Evolutionary conservation across 2,113 vertebrate species (phyloP).

Genomic region (Neolamprologus caudopunctatus): DNA sequence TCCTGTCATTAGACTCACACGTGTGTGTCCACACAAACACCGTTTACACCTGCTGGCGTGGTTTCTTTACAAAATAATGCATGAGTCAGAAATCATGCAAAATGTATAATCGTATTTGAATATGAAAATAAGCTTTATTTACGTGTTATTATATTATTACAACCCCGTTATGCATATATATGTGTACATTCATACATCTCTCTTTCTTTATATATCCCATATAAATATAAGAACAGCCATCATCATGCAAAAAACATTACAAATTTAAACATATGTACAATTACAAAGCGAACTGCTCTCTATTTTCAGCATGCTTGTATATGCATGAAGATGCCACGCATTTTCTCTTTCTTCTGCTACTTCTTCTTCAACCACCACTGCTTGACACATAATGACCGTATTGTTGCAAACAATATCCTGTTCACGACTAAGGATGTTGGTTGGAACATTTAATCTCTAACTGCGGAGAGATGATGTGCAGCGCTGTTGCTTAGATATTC

Average conservation of each 20-base stretch:
- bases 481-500: not conserved
- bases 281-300: too few relatives aligned
- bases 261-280: not conserved
- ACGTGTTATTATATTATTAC: not conserved
- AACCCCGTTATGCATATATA: not conserved
- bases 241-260: not conserved
- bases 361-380: not conserved
- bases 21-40: not conserved
- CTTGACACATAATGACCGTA: not conserved
- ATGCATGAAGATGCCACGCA: not conserved
- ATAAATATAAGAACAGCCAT: not conserved
- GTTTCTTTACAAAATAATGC: not conserved
- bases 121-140: not conserved
- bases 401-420: not conserved
- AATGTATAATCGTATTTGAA: not conserved
- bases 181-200: not conserved
- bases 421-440: not conserved
- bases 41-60: not conserved
- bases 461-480: not conserved
- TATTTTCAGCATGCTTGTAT: too few relatives aligned
- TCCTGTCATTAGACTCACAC: not conserved
- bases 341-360: not conserved
- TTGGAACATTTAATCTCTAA: not conserved
- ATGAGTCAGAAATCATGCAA: not conserved
- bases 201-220: not conserved